Percentiles rank a stretch among this genome's conserved stretches.
Conservation (phyloP, 1,140 invertebrate species). For the Drosophila quadrilineata region DNA sequence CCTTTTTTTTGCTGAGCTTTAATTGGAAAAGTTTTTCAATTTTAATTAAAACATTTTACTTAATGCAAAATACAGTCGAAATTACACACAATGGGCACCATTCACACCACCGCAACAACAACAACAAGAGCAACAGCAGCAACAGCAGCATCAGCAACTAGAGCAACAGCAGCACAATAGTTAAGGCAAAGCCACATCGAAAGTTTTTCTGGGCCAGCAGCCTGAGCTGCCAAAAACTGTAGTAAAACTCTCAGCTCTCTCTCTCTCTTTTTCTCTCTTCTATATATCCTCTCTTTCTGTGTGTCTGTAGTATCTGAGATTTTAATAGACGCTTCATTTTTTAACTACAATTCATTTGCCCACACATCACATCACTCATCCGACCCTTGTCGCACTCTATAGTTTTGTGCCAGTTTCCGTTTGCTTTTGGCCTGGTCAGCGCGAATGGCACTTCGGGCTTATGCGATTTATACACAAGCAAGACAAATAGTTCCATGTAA, state of each 20-base stretch:
- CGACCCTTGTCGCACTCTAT: conserved; percentile 15
- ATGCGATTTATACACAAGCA: conserved; percentile 61
- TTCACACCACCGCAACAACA: conserved; percentile 32
- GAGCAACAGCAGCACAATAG: not conserved
- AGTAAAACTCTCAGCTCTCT: conserved; percentile 8
- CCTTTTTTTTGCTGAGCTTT: conserved; percentile 39
- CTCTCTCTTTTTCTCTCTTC: not conserved
- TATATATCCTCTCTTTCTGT: not conserved
- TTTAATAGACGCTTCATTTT: conserved; percentile 23
- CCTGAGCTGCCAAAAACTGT: conserved; percentile 39
- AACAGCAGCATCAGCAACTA: not conserved
- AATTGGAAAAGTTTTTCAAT: conserved; percentile 78
- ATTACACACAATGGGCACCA: conserved; percentile 40
- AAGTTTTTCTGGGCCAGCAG: conserved; percentile 52
- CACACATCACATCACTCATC: conserved; percentile 51
- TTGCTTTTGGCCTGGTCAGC: conserved; percentile 1
- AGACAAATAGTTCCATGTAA: conserved; percentile 74
- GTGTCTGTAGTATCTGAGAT: conserved; percentile 4
- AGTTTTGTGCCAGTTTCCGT: conserved; percentile 7
- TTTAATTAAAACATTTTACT: conserved; percentile 78
- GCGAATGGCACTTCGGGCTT: conserved; percentile 35
- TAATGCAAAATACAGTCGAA: conserved; percentile 72
- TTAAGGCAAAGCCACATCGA: conserved; percentile 45
- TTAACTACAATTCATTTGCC: conserved; percentile 28
- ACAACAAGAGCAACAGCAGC: conserved; percentile 18